Base-by-base conservation (phyloP, 2,888 invertebrate species). In the Erebia epiphron region DNA sequence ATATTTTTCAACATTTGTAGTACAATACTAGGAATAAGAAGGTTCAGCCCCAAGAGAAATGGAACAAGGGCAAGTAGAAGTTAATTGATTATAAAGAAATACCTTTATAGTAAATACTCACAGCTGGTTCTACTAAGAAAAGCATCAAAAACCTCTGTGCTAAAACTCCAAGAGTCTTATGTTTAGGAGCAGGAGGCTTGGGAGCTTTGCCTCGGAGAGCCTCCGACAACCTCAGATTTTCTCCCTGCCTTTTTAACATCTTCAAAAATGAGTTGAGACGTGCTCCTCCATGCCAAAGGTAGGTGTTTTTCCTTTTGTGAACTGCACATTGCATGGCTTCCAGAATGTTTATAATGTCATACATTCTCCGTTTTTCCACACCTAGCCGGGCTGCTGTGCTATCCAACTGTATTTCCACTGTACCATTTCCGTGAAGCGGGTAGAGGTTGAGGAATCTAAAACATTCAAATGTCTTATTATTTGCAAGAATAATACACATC, bases 141-240 rank as follows among this genome's bases (percentile, higher is more conserved):
- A 96, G 86, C 96, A 96, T 96, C 7, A 96, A 87, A 85, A 96
- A 96, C 83, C 95, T 95, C 79, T 95, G 95, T 75, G 96, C 95
- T 89, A 96, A 92, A 8, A 95, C 94, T 68, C 96, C 96, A 49
- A 96, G 86, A 60, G 96, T 95, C 80, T 95, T 95, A 78, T 95
- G 95, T 85, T 95, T 94, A 60, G 94, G 94, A 67, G 93, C 86
- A 26, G 92, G 89, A 46, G 91, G 88, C 71, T 93, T 93, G 0
- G 90, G 89, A 54, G 92, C 93, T 73, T 84, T 86, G 10, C 93
- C 93, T 21, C 94, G 86, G 14, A 95, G 89, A 68, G 94, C 94
- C 72, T 94, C 93, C 58, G 94, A 91, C 71, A 94, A 82, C 74
- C 90, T 92, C 62, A 94, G 83, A 73, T 90, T 90, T 77, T 94